Conservation (phyloP, 2,888 invertebrate genomes). For the Rotaria magnacalcarata region DNA sequence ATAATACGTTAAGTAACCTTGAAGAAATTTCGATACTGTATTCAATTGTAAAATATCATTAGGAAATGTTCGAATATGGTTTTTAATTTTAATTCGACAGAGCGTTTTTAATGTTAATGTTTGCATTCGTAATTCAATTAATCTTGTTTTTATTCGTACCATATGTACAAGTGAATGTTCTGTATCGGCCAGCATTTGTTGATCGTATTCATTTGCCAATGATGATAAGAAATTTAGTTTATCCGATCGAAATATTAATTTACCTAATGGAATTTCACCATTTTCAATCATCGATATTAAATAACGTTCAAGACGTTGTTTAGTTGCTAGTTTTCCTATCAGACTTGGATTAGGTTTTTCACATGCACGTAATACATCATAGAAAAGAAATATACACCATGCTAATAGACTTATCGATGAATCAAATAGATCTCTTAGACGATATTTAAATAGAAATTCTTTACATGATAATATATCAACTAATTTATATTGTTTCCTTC, state of each 20-base stretch:
- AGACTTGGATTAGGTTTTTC: background rate
- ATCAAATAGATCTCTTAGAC: conserved; percentile 1
- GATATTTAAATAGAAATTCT: conserved; percentile 34
- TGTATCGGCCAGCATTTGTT: background rate
- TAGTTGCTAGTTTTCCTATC: background rate
- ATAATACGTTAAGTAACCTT: conserved; percentile 17
- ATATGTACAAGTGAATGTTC: background rate
- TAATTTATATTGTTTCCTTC: background rate
- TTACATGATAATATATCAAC: background rate
- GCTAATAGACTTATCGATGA: background rate
- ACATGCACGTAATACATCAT: conserved; percentile 11
- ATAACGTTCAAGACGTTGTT: background rate
- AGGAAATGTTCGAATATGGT: background rate
- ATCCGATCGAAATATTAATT: background rate
- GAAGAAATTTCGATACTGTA: background rate
- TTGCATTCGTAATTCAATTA: background rate
- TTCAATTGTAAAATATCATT: background rate
- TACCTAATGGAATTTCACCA: conserved; percentile 14
- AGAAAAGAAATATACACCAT: conserved; percentile 34
- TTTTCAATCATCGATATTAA: conserved; percentile 20
- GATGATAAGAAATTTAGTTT: no score
- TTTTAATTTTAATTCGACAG: conserved; percentile 24
- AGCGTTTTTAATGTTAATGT: background rate
- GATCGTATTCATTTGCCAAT: background rate
- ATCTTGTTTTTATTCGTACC: background rate